These are phyloP conservation scores for Saccopteryx leptura DNA, from an alignment of 2,113 vertebrate genomes.

Conservation along the genomic window DNA sequence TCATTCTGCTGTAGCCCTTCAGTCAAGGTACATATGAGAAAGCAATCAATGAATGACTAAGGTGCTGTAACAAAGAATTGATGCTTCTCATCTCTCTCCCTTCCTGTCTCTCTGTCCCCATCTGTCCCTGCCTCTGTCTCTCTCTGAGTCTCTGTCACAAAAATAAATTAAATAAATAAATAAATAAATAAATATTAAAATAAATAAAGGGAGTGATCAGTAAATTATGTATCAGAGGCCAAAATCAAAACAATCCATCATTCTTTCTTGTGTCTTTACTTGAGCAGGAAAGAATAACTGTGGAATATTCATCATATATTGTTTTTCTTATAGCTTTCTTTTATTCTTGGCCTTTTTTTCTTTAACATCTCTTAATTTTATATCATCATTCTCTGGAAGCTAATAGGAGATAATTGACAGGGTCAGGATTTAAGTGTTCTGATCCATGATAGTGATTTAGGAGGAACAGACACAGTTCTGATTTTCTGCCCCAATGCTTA, in stretches of 20 bases:
- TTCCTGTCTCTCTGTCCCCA: no score
- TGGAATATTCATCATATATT: neutral
- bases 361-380: neutral
- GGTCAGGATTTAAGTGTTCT: neutral
- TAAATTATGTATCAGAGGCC: neutral
- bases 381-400: neutral
- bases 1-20: no score
- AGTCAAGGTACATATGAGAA: no score
- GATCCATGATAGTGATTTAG: neutral
- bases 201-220: no score
- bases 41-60: no score
- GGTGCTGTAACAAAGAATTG: no score
- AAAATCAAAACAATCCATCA: neutral
- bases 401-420: neutral
- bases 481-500: neutral
- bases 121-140: no score
- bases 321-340: neutral
- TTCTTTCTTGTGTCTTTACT: neutral
- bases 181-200: no score
- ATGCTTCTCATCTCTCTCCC: no score
- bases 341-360: neutral
- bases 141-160: no score
- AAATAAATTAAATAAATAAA: no score
- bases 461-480: neutral
- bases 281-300: neutral